Base-by-base conservation (phyloP, 2,113 vertebrate species). In the Rhombomys opimus region DNA sequence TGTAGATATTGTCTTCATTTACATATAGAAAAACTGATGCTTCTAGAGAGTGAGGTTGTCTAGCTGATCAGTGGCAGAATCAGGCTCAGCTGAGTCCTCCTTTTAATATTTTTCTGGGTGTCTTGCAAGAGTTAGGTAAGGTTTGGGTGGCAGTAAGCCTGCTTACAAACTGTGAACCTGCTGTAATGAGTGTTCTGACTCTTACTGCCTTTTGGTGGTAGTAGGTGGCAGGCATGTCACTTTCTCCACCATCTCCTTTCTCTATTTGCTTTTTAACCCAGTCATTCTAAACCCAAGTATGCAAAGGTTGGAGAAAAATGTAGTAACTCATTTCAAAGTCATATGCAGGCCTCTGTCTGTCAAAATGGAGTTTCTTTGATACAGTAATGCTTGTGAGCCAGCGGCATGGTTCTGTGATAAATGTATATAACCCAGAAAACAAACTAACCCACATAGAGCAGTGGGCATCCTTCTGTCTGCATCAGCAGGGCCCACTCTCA, bases 341-440 rank as follows among this genome's bases (percentile, higher is more conserved):
- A 46, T 46, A 7, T 38, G 8, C 0, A 52, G 32, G 4, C 30
- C n/a, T 20, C 57, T 25, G 2, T 3, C 6, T 46, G 32, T 35
- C 59, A 41, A 22, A n/a, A 32, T 52, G 65, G 1, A 30, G 38
- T 70, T 38, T 35, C 25, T 30, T 25, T 14, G 50, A 59, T 14
- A n/a, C 17, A 13, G 5, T 1, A 7, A 52, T 1, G 4, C 30
- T 0, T 50, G 63, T 11, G 3, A 3, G 25, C 78, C 35, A 41
- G 70, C 25, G 35, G 13, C 1, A 1, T 59, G 32, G 35, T 59
- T 17, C 70, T 8, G 11, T 7, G 23, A 57, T 25, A 50, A 90
- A 35, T 77, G 5, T 6, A 76, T 3, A 35, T n/a, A 11, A 41
- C 46, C 59, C 61, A 57, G 76, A 67, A 41, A 86, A 85, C 52